Evolutionary conservation across 2,113 vertebrate genomes (phyloP), one percentile per base, ranked within the genome.

Genomic region (Cavia porcellus): DNA sequence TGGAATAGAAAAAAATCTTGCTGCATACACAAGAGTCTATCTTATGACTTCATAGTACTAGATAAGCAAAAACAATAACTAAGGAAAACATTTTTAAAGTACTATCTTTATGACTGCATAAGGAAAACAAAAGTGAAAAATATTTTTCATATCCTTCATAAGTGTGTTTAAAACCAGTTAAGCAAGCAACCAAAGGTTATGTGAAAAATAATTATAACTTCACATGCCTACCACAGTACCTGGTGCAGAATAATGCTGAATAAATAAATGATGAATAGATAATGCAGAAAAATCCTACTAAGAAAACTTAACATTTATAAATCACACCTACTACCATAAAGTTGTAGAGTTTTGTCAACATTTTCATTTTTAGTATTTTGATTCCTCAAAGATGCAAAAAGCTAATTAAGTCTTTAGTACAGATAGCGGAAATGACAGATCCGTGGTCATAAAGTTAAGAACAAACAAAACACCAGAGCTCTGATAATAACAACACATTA

Each of bases 111-210:
- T 30, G n/a, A 93, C 32, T 55, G 24, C 52, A 3, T 52, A 97
- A 87, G 68, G 24, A 86, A 72, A n/a, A 95, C n/a, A 82, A 52
- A 96, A 90, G 84, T 12, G 25, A 92, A 90, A 88, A 82, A 68
- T 64, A 75, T 24, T 25, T 52, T 81, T 62, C 59, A 75, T 75
- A 30, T 64, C 14, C 8, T 89, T 50, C 92, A 6, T 89, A 88
- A 85, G 19, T 70, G 19, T 24, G 81, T 59, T 90, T 70, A 94
- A 93, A 91, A 79, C 24, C 45, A 85, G 38, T 30, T 64, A 90
- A 59, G 24, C 7, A 79, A 91, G 85, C 6, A 70, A 7, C 19
- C 85, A 42, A 86, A 80, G 10, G 12, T 62, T 81, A 35, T 42
- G 45, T 50, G 35, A 91, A 97, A 89, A 92, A 50, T 64, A 57